Conservation (phyloP, 2,113 vertebrate genomes). For the Empidonax alnorum region DNA sequence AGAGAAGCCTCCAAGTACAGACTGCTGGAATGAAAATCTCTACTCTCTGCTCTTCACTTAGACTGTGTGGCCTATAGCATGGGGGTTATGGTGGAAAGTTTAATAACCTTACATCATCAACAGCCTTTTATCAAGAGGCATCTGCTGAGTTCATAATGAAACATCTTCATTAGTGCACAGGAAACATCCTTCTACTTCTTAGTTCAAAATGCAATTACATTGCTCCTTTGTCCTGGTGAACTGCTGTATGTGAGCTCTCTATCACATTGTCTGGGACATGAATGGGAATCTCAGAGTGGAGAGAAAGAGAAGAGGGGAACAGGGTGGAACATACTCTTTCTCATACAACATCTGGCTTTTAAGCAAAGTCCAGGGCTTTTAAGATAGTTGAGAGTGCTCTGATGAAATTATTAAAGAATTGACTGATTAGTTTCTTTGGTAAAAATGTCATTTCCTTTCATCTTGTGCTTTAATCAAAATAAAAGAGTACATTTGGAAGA, state of each 20-base stretch:
- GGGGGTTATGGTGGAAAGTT: neutral
- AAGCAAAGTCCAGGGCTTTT: neutral
- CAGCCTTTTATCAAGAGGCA: neutral
- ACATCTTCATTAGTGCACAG: neutral
- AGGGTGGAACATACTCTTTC: neutral
- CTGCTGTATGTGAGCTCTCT: neutral
- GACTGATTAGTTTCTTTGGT: neutral
- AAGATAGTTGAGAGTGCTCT: neutral
- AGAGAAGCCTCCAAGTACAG: neutral
- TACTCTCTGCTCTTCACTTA: neutral
- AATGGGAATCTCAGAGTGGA: neutral
- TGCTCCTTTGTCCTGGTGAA: neutral
- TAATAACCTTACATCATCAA: neutral
- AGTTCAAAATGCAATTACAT: neutral
- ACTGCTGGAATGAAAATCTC: neutral
- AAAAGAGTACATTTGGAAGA: neutral
- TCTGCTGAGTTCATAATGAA: neutral
- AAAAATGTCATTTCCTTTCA: neutral
- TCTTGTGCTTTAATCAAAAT: neutral
- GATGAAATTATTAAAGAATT: neutral
- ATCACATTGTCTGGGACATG: neutral
- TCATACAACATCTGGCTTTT: neutral
- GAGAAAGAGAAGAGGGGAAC: neutral
- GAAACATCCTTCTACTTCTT: neutral
- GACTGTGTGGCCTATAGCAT: neutral